Evolutionary conservation across 2,888 invertebrate genomes (phyloP), one percentile per base, ranked within the genome.

Genomic region (Catocala sponsa): DNA sequence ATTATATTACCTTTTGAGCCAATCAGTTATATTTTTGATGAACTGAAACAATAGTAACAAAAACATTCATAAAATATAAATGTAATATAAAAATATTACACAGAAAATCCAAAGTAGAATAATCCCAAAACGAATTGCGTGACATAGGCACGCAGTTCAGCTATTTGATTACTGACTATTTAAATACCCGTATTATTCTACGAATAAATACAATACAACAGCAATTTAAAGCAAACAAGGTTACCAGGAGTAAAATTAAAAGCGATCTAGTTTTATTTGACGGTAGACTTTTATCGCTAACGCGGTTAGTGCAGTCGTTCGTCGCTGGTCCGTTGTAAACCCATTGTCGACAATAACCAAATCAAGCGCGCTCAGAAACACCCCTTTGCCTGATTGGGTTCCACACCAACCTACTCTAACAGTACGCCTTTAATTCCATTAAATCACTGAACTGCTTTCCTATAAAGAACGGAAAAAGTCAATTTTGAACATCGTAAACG

Each of bases 221-320:
- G 2, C 42, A 59, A 41, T 54, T 15, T 25, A 35, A 54, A 41
- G 13, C 15, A 68, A 70, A 70, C 60, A 63, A 60, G 59, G 62
- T 58, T 65, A 65, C 54, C 55, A 58, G 60, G 59, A 68, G 65
- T 61, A 55, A 59, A 72, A 69, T 72, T 72, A 69, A 76, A 77
- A 68, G 60, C 68, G 69, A 73, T 78, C 76, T 82, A 80, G 82
- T 85, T 84, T 80, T 83, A 82, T 84, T 83, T 80, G 80, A 74
- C 78, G 70, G 78, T 76, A 72, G 82, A 82, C 80, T 85, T 87
- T 83, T 81, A 83, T 79, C 74, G 80, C 68, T 68, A 88, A 88
- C 82, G 63, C 75, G 63, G 81, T 89, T 88, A 89, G 76, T 72
- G 75, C 79, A 81, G 78, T 81, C 80, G 75, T 76, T 76, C 78